Base-by-base conservation (phyloP, 1,140 invertebrate genomes). In the Odontomachus brunneus region DNA sequence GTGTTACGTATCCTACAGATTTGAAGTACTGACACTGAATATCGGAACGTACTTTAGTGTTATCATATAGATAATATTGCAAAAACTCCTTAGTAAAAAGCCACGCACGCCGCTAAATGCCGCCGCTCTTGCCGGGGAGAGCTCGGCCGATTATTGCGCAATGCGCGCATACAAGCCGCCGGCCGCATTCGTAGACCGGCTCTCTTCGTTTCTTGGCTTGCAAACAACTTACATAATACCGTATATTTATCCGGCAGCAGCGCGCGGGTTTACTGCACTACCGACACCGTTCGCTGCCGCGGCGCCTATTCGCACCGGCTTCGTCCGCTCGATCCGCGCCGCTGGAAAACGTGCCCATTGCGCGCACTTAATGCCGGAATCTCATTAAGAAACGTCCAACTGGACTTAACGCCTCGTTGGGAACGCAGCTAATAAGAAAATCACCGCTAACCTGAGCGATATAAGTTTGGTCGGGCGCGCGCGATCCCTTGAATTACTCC, bases 211-310 rank as follows among this genome's bases (percentile, higher is more conserved):
- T 80, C 72, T 83, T 75, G 72, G 53, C 85, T 84, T 62, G 78
- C 84, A 85, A 90, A 89, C 90, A 90, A 89, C 87, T 91, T 91
- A 90, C 78, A 90, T 90, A 91, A 91, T 88, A 84, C 75, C 75
- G 85, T 90, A 88, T 90, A 90, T 91, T 91, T 90, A 91, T 91
- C 88, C 86, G 53, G 22, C 51, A 33, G 69, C 29, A n/a, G n/a
- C n/a, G 69, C 29, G 51, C 60, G 67, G 51, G 85, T 89, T 89
- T 89, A 89, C 87, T 84, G 87, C 82, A 86, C 87, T 59, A 84
- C 65, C 86, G 72, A 86, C 71, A 80, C 67, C 73, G 85, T 82
- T 82, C 69, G 49, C 44, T 44, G 44, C n/a, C 49, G 65, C 44
- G n/a, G 44, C n/a, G 44, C 14, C 51, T 29, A 19, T 48, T 57